phyloP scores from a whole-genome alignment of 1,140 invertebrate genomes.

The Drosophila littoralis region DNA sequence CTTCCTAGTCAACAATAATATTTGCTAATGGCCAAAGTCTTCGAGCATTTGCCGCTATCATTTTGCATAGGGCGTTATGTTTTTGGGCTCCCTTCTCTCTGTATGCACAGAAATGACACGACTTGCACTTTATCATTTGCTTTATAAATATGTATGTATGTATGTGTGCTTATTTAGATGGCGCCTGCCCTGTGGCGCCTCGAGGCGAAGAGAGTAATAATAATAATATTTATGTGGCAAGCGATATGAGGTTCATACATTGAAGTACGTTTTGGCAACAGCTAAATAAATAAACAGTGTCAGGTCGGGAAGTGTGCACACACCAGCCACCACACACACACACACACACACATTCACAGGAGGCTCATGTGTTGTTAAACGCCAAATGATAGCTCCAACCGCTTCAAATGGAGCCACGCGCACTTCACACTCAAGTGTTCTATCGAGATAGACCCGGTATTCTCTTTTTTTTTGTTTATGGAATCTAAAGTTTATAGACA shows the following conservation, averaged over 20 bases:
- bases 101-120: constrained; percentile 57
- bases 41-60: constrained; percentile 30
- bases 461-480: neutral
- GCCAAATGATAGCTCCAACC: constrained; percentile 47
- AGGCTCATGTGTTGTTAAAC: constrained; percentile 54
- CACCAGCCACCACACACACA: constrained; percentile 6
- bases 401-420: constrained; percentile 7
- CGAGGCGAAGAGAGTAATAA: constrained; percentile 59
- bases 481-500: constrained; percentile 18
- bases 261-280: constrained; percentile 62
- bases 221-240: constrained; percentile 80
- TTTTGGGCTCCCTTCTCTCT: constrained; percentile 22
- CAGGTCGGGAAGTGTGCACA: constrained; percentile 35
- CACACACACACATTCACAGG: constrained; percentile 9
- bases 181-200: constrained; percentile 3
- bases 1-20: constrained; percentile 49
- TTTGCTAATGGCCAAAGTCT: constrained; percentile 70
- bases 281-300: constrained; percentile 75
- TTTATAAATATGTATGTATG: constrained; percentile 23
- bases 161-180: constrained; percentile 34
- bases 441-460: neutral
- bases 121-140: constrained; percentile 66
- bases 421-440: constrained; percentile 1
- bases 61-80: constrained; percentile 33
- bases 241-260: constrained; percentile 71